phyloP scores from a whole-genome alignment of 2,888 invertebrate genomes.

The Spisula solida region DNA sequence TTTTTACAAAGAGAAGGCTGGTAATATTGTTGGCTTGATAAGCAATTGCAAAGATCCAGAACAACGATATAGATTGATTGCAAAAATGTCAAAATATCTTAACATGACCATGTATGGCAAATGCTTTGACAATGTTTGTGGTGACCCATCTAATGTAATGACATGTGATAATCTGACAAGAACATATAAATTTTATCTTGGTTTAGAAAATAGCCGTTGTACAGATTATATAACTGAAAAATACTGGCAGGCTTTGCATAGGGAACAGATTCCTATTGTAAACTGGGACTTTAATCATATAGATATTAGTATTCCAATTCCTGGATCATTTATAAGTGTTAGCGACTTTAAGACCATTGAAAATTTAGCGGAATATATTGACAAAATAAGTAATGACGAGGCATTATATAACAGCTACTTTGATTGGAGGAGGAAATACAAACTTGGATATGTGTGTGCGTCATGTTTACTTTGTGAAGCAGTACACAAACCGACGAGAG shows the following conservation, averaged over 20 bases:
- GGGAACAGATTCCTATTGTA: slow-evolving; percentile 64
- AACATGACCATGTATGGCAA: slow-evolving; percentile 59
- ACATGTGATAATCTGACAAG: slow-evolving; percentile 50
- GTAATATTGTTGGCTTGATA: slow-evolving; percentile 52
- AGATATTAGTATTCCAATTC: slow-evolving; percentile 41
- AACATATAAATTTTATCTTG: slow-evolving; percentile 63
- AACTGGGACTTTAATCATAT: slow-evolving; percentile 60
- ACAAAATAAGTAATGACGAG: slow-evolving; percentile 51
- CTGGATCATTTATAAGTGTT: slow-evolving; percentile 68
- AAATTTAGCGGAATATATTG: slow-evolving; percentile 49
- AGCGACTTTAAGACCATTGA: slow-evolving; percentile 55
- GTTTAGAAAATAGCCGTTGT: slow-evolving; percentile 65
- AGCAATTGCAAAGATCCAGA: slow-evolving; percentile 64
- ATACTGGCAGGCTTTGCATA: slow-evolving; percentile 58
- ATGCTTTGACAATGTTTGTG: slow-evolving; percentile 59
- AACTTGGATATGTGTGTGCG: neutral
- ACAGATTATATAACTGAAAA: slow-evolving; percentile 68
- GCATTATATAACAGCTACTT: slow-evolving; percentile 70
- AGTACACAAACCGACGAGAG: slow-evolving; percentile 27
- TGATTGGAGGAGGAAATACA: slow-evolving; percentile 57
- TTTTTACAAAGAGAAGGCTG: slow-evolving; percentile 59
- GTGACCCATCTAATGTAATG: slow-evolving; percentile 11
- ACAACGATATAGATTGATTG: slow-evolving; percentile 45
- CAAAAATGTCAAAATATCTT: slow-evolving; percentile 48
- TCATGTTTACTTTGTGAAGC: slow-evolving; percentile 44